Evolutionary conservation across 37 sponge, comb jelly and placozoan genomes (phyloP), one percentile per base, ranked within the genome.

Genomic region (Halisarca cf. caerulea): DNA sequence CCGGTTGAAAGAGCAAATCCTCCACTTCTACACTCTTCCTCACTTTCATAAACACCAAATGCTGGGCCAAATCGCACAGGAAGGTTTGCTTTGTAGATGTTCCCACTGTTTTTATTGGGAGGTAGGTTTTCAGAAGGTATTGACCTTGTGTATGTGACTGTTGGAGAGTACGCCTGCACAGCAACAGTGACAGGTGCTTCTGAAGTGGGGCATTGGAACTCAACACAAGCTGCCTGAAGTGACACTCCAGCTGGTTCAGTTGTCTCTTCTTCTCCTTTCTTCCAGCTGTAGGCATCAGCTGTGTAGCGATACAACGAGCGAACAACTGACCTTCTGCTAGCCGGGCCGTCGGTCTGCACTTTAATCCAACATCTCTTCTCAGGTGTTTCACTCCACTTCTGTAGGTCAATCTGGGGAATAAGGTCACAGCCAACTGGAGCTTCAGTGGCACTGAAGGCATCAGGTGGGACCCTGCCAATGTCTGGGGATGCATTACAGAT

Each of bases 401-500:
- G 23, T 23, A 85, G 73, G 58, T 91, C 79, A 2, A 87, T 20
- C 2, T 78, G 25, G 23, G 88, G 88, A 0, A 91, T 32, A 7
- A 28, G 17, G 28, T 1, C 0, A 45, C 93, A 92, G 17, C 37
- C 28, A 2, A 88, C 84, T 28, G 84, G 69, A 2, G 79, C 33
- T 37, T 89, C 64, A 62, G 6, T 62, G 45, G 70, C 37, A n/a
- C 79, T 78, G 73, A 91, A 94, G 39, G 95, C 91, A 83, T 91
- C 83, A 11, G 78, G 74, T 41, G 84, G 95, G 39, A 94, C 66
- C 0, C 3, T 21, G 0, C 18, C 6, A 25, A 94, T 91, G 37
- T 72, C n/a, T 37, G 86, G 87, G 36, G 89, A 42, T 66, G 90
- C 95, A 79, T 93, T 92, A 79, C 98, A 98, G 25, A 94, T 84